These are phyloP conservation scores for Microcebus murinus DNA, from an alignment of 2,113 vertebrate genomes.

Conservation along the genomic window DNA sequence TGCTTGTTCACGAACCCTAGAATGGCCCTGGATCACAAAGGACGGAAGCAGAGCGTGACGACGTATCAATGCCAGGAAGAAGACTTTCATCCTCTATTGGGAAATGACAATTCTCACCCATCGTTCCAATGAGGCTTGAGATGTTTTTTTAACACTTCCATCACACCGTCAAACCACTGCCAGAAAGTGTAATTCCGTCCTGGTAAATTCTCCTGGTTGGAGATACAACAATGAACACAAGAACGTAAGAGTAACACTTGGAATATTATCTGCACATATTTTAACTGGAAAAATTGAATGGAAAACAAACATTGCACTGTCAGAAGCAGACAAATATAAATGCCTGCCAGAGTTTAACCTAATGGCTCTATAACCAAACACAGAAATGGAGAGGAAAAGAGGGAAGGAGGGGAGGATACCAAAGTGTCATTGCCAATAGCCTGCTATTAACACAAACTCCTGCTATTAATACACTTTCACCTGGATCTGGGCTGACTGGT, in stretches of 20 bases:
- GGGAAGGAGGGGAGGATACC: fast-evolving
- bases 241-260: background rate
- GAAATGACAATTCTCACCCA: constrained; percentile 85
- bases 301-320: background rate
- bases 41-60: background rate
- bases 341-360: background rate
- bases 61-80: background rate
- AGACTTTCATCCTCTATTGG: background rate
- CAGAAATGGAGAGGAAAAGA: background rate
- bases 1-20: constrained; percentile 99
- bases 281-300: background rate
- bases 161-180: constrained; percentile 99
- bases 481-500: background rate
- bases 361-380: background rate
- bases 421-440: background rate
- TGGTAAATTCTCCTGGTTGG: constrained; percentile 94
- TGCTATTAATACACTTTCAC: background rate
- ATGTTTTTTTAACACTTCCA: constrained; percentile 98
- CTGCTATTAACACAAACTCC: no score
- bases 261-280: background rate
- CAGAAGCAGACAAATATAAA: background rate
- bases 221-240: background rate
- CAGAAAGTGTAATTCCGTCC: constrained; percentile 99
- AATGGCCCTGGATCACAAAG: constrained; percentile 90
- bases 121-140: constrained; percentile 96